Base-by-base conservation (phyloP, 2,797 vertebrate species). In the Synaphobranchus kaupii region DNA sequence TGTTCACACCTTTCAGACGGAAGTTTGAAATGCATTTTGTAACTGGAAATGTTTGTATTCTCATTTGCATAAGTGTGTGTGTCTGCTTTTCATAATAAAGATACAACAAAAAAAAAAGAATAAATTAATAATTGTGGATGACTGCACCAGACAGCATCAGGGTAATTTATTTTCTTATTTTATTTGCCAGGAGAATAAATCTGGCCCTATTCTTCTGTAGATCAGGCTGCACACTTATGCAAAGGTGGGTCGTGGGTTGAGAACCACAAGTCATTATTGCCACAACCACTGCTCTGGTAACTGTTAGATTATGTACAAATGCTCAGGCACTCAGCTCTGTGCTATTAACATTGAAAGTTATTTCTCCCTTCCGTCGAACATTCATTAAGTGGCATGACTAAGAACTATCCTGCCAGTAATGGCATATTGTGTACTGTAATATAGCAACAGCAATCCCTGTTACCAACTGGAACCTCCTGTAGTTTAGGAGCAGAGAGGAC, bases 381-480 rank as follows among this genome's bases (percentile, higher is more conserved):
- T 66, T 66, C 63, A 66, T 66, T 66, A 66, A n/a, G 63, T 5
- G 63, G 63, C 63, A 66, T 66, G n/a, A n/a, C 63, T 66, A 66
- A 66, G n/a, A 8, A 28, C 25, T n/a, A 66, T 66, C 1, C 63
- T 66, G 22, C n/a, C 25, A 25, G 63, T 25, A n/a, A 4, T 10
- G 22, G 54, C 5, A 66, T 15, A 66, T 28, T 66, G 63, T 66
- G 63, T 8, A 10, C 63, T 66, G 63, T n/a, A 66, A 66, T 66
- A 66, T n/a, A n/a, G 63, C n/a, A n/a, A 25, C 63, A 66, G n/a
- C 9, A 28, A 22, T 60, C 17, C 58, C 58, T 60, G 17, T 60
- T 60, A 60, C 4, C 13, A 5, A 60, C 58, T 5, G 17, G 58
- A 60, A 66, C 63, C 63, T n/a, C 63, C 63, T n/a, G 63, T 66